Evolutionary conservation across 2,797 vertebrate species (phyloP).

Genomic region (Lagorchestes hirsutus): DNA sequence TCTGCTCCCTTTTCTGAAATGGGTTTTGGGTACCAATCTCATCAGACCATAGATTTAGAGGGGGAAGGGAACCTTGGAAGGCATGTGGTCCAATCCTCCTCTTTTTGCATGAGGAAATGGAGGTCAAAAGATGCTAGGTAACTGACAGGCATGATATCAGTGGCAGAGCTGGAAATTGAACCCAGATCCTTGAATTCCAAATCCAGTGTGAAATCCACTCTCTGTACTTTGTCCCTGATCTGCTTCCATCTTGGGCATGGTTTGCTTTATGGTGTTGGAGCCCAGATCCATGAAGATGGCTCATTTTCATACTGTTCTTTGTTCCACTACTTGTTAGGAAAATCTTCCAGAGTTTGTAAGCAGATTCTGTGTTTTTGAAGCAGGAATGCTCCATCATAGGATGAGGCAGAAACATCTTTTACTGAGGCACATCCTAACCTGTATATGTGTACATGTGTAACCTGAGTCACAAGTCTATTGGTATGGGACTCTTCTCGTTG

Average conservation of each 20-base stretch:
- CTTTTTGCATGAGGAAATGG: neutral
- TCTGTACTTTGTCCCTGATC: neutral
- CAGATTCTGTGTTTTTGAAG: neutral
- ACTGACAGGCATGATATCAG: neutral
- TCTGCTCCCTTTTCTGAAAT: neutral
- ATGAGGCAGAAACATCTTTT: neutral
- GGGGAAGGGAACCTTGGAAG: neutral
- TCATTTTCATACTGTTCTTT: neutral
- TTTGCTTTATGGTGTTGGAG: neutral
- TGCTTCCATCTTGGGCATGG: neutral
- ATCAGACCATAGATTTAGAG: neutral
- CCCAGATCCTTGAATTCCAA: neutral
- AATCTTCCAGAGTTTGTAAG: neutral
- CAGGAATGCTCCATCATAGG: neutral
- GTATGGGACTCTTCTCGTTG: neutral
- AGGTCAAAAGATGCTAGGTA: neutral
- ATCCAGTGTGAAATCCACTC: neutral
- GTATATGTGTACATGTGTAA: neutral
- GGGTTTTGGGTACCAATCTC: neutral
- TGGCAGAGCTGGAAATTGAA: neutral
- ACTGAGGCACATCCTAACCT: neutral
- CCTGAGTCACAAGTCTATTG: neutral
- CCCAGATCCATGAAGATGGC: neutral
- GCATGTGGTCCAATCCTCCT: neutral
- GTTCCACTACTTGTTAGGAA: neutral